Evolutionary conservation across 2,113 vertebrate genomes (phyloP).

Genomic region (Ciconia boyciana): DNA sequence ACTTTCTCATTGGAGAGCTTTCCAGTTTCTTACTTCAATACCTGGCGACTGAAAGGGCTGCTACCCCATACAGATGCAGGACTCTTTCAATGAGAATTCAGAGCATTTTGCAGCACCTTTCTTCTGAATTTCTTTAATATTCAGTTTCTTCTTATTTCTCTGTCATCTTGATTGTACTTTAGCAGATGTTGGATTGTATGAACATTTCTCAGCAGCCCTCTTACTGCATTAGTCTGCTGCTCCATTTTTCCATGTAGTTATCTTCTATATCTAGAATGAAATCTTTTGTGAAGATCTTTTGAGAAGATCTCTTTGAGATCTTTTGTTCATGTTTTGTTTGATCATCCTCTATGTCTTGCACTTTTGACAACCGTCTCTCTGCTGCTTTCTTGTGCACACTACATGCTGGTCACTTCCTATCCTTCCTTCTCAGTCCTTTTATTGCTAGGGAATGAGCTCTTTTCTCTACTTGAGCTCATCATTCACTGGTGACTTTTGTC

Average conservation of each 20-base stretch:
- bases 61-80: background rate
- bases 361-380: background rate
- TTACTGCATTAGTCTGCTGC: background rate
- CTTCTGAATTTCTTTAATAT: background rate
- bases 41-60: background rate
- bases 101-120: background rate
- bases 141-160: background rate
- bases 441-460: background rate
- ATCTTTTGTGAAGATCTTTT: constrained; percentile 10
- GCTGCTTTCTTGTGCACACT: background rate
- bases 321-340: background rate
- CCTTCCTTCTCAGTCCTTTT: background rate
- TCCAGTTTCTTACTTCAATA: background rate
- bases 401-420: background rate
- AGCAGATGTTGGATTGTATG: background rate
- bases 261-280: background rate
- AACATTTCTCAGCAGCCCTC: background rate
- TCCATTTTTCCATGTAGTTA: background rate
- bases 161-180: background rate
- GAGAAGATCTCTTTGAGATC: background rate
- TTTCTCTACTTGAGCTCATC: background rate
- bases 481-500: background rate
- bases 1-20: background rate
- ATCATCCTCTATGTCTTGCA: background rate
- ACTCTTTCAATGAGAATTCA: background rate